Evolutionary conservation across 2,888 invertebrate species (phyloP).

Genomic region (Boloria selene): DNA sequence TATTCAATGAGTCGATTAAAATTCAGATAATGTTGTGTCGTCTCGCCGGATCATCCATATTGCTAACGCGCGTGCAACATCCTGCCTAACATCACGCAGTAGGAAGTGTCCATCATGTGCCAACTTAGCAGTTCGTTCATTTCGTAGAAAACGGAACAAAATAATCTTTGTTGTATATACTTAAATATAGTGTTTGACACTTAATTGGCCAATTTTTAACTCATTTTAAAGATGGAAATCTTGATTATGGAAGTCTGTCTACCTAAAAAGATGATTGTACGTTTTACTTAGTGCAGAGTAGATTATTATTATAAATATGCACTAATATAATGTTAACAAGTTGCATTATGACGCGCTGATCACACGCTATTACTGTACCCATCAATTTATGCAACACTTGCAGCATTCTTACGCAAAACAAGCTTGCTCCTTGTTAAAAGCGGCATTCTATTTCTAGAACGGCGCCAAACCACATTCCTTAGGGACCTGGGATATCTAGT

Average conservation of each 20-base stretch:
- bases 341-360: not conserved
- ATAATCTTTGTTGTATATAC: slow-evolving; percentile 13
- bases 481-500: slow-evolving; percentile 67
- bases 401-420: slow-evolving; percentile 30
- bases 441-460: slow-evolving; percentile 67
- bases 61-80: slow-evolving; percentile 66
- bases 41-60: slow-evolving; percentile 74
- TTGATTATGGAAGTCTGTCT: slow-evolving; percentile 10
- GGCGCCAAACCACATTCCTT: slow-evolving; percentile 78
- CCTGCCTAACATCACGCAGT: slow-evolving; percentile 64
- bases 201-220: slow-evolving; percentile 23
- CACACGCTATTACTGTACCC: slow-evolving; percentile 24
- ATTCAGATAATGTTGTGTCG: slow-evolving; percentile 70
- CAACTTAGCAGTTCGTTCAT: slow-evolving; percentile 36
- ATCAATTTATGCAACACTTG: slow-evolving; percentile 29
- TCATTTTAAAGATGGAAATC: not conserved
- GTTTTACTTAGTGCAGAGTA: not conserved
- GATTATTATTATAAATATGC: slow-evolving; percentile 14
- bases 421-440: slow-evolving; percentile 54
- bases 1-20: slow-evolving; percentile 73
- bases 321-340: slow-evolving; percentile 4
- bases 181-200: slow-evolving; percentile 8
- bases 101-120: slow-evolving; percentile 62
- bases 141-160: slow-evolving; percentile 32
- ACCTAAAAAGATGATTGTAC: slow-evolving; percentile 6